These are phyloP conservation scores for Tonatia bakeri DNA, from an alignment of 2,113 vertebrate genomes.

Conservation along the genomic window DNA sequence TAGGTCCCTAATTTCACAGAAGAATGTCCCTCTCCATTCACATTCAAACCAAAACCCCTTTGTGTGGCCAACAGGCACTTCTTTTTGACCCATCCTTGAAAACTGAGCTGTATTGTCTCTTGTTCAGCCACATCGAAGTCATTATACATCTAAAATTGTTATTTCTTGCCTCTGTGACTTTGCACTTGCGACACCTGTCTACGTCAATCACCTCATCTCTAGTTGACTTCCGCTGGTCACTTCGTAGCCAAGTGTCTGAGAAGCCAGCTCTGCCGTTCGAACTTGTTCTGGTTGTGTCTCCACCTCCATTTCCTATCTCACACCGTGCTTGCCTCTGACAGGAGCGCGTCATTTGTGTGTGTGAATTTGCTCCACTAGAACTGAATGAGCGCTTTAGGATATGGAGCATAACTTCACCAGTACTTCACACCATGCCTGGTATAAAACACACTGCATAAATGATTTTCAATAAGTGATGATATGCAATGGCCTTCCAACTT, in stretches of 20 bases:
- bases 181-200: background rate
- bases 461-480: background rate
- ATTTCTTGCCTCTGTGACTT: background rate
- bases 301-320: background rate
- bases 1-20: background rate
- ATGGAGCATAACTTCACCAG: background rate
- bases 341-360: background rate
- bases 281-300: background rate
- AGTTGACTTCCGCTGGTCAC: background rate
- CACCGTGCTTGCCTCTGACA: background rate
- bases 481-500: background rate
- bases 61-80: background rate
- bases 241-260: background rate
- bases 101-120: background rate
- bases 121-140: background rate
- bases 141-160: background rate
- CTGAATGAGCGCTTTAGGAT: background rate
- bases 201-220: background rate
- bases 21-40: background rate
- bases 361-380: background rate
- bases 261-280: background rate
- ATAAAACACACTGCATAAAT: background rate
- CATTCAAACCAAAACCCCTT: background rate
- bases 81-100: background rate
- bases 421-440: background rate